These are phyloP conservation scores for Amiota communis DNA, from an alignment of 2,888 invertebrate genomes.

Conservation along the genomic window DNA sequence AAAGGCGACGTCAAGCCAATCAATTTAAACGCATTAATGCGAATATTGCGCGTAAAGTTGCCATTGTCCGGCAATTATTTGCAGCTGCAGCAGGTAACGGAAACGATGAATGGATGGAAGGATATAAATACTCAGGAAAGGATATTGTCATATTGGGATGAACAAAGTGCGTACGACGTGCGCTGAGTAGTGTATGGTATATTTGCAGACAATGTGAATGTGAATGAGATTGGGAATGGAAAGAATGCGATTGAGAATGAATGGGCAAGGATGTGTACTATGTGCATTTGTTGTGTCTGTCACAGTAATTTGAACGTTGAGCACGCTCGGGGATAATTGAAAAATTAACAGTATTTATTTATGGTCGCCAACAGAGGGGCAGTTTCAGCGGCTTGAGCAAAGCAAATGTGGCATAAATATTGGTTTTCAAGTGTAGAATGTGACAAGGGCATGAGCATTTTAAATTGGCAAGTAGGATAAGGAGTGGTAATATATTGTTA, in stretches of 20 bases:
- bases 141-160: not conserved
- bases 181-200: not conserved
- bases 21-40: conserved; percentile 28
- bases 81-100: conserved; percentile 6
- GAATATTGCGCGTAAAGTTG: conserved; percentile 10
- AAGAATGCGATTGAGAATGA: not conserved
- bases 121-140: not conserved
- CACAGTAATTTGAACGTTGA: conserved; percentile 14
- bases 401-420: no score
- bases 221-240: not conserved
- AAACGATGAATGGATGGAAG: not conserved
- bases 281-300: not conserved
- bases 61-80: conserved; percentile 23
- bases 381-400: no score
- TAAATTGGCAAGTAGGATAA: no score
- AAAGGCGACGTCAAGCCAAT: conserved; percentile 25
- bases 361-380: not conserved
- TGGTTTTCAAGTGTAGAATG: no score
- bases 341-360: conserved; percentile 24
- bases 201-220: not conserved
- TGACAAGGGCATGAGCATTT: no score
- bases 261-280: not conserved
- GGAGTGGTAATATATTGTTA: no score
- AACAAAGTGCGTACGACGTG: not conserved
- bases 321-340: conserved; percentile 7